Base-by-base conservation (phyloP, 2,888 invertebrate species). In the Noctua comes region DNA sequence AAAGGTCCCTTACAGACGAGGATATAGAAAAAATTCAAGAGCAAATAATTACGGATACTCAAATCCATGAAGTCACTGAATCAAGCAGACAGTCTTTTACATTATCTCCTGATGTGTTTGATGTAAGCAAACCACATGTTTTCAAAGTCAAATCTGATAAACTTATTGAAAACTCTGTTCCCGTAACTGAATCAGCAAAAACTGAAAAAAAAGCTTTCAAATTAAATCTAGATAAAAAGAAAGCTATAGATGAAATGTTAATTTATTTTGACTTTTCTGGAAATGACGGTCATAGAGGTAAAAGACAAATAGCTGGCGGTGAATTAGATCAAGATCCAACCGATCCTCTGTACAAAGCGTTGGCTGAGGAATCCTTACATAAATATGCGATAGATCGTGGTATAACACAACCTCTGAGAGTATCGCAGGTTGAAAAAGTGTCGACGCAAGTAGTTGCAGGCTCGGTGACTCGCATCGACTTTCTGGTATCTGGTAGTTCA, bases 171-270 rank as follows among this genome's bases (percentile, higher is more conserved):
- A 90, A 89, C 83, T 80, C 87, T 27, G 85, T 90, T 57, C 69
- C 77, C n/a, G 77, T 69, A 24, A 77, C 82, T 43, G 80, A 83
- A 51, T 73, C 79, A 13, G 31, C 64, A 73, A 79, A 88, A 87
- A 72, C 73, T 82, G 80, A 79, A 54, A 62, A 65, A 74, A 86
- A 86, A 76, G 64, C 77, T 16, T 84, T 43, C 57, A 78, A 85
- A 70, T 86, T 96, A 77, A 92, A 91, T 73, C 90, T 92, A 36
- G 95, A 96, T 76, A 95, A 95, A 88, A 96, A 94, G 86, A 94
- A 95, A 90, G 93, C 95, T 1, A 93, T 97, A 21, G 97, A 97
- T 83, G 96, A 96, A 59, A 89, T 97, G 75, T 88, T 97, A 69
- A 93, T 92, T 88, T 95, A 95, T 91, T 96, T 97, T 73, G 92